Evolutionary conservation across 2,888 invertebrate genomes (phyloP).

Genomic region (Cosmia pyralina): DNA sequence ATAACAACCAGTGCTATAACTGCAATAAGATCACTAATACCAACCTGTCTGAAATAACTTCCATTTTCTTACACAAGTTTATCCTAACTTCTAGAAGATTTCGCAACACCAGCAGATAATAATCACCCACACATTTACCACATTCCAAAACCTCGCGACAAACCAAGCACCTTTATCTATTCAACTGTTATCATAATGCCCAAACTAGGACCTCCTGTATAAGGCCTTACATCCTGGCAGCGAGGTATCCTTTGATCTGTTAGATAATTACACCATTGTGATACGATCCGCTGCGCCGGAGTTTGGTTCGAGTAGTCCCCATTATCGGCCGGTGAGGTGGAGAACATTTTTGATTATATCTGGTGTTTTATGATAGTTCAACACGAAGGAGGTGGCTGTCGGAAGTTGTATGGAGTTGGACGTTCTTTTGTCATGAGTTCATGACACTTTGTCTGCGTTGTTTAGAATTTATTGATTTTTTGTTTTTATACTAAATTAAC

Average conservation of each 20-base stretch:
- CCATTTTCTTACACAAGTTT: background rate
- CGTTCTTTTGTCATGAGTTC: conserved; percentile 14
- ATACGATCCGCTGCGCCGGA: conserved; percentile 58
- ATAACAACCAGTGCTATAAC: background rate
- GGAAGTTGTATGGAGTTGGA: conserved; percentile 6
- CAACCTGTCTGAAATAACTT: background rate
- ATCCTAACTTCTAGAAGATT: background rate
- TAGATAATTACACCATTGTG: conserved; percentile 80
- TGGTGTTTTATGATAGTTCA: conserved; percentile 43
- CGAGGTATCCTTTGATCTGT: conserved; percentile 68
- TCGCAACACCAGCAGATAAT: background rate
- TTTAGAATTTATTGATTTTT: background rate
- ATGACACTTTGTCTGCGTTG: conserved; percentile 1
- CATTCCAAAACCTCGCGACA: background rate
- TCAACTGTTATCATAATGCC: conserved; percentile 12
- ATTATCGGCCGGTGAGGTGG: conserved; percentile 30
- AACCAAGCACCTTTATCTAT: background rate
- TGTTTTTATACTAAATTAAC: no score
- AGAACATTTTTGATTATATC: conserved; percentile 46
- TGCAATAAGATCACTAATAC: background rate
- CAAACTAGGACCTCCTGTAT: conserved; percentile 64
- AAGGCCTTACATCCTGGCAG: conserved; percentile 57
- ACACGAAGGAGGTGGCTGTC: conserved; percentile 25
- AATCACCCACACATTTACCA: background rate
- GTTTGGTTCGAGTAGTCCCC: conserved; percentile 58